These are phyloP conservation scores for Tachystola acroxantha DNA, from an alignment of 2,888 invertebrate genomes.

Conservation along the genomic window DNA sequence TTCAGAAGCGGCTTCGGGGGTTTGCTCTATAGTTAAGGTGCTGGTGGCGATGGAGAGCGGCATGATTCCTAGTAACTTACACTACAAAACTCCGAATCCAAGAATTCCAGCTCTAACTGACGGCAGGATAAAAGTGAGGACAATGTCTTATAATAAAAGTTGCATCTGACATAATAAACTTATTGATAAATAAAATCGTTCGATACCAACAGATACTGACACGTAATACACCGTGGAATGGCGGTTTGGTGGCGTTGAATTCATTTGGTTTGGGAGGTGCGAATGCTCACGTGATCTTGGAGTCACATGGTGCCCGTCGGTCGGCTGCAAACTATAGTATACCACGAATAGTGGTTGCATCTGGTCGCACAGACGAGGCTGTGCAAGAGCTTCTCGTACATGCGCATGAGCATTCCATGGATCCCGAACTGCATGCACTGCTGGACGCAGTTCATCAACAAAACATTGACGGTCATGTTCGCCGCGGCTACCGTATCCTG, in stretches of 20 bases:
- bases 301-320: slow-evolving; percentile 82
- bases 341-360: slow-evolving; percentile 81
- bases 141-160: not conserved
- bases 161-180: not conserved
- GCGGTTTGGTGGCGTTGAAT: slow-evolving; percentile 95
- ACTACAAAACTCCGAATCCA: slow-evolving; percentile 90
- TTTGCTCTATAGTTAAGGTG: slow-evolving; percentile 92
- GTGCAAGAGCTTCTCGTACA: slow-evolving; percentile 82
- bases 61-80: slow-evolving; percentile 93
- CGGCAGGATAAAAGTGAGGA: slow-evolving; percentile 85
- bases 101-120: slow-evolving; percentile 93
- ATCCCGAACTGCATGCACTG: slow-evolving; percentile 86
- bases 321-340: slow-evolving; percentile 37
- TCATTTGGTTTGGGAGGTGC: slow-evolving; percentile 99
- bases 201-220: slow-evolving; percentile 92
- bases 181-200: too few relatives aligned
- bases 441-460: slow-evolving; percentile 85
- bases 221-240: slow-evolving; percentile 89
- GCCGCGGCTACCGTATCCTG: slow-evolving; percentile 89
- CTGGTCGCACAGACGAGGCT: slow-evolving; percentile 91
- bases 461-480: slow-evolving; percentile 86
- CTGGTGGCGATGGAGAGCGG: slow-evolving; percentile 96
- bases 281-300: slow-evolving; percentile 92
- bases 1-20: slow-evolving; percentile 94
- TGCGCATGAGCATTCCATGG: slow-evolving; percentile 77